A percentile compares a stretch with the other conserved stretches of the same genome.
phyloP scores from a whole-genome alignment of 2,888 invertebrate genomes.

The Bhutanitis thaidina region DNA sequence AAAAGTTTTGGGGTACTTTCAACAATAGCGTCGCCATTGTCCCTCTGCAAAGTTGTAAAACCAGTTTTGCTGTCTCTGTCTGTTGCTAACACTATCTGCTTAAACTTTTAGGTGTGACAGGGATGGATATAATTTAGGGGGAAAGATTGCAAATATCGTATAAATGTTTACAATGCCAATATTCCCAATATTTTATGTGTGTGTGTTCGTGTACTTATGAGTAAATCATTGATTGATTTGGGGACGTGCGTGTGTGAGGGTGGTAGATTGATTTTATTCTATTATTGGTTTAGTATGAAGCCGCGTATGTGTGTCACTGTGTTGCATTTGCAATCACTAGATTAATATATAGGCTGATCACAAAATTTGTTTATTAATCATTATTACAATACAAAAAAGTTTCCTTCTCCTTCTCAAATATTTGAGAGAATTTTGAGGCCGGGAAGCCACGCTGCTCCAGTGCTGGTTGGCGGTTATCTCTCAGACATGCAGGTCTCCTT shows the following conservation, averaged over 20 bases:
- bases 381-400: too few species aligned
- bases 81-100: constrained; percentile 30
- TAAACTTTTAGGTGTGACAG: constrained; percentile 35
- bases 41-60: constrained; percentile 70
- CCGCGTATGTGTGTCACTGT: constrained; percentile 78
- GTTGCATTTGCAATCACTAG: constrained; percentile 58
- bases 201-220: constrained; percentile 47
- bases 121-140: constrained; percentile 52
- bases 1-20: constrained; percentile 77
- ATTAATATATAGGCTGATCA: constrained; percentile 50
- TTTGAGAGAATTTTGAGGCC: too few species aligned
- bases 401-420: too few species aligned
- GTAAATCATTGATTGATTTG: constrained; percentile 59
- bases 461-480: too few species aligned
- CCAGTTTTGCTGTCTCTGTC: constrained; percentile 52
- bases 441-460: too few species aligned
- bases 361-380: background rate
- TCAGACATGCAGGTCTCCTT: too few species aligned
- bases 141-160: constrained; percentile 70
- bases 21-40: constrained; percentile 76
- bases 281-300: constrained; percentile 79
- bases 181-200: constrained; percentile 57
- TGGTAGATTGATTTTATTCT: constrained; percentile 77
- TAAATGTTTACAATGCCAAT: constrained; percentile 77
- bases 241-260: constrained; percentile 61